Base-by-base conservation (phyloP, 2,797 vertebrate species). In the Enteromius radiatus region DNA sequence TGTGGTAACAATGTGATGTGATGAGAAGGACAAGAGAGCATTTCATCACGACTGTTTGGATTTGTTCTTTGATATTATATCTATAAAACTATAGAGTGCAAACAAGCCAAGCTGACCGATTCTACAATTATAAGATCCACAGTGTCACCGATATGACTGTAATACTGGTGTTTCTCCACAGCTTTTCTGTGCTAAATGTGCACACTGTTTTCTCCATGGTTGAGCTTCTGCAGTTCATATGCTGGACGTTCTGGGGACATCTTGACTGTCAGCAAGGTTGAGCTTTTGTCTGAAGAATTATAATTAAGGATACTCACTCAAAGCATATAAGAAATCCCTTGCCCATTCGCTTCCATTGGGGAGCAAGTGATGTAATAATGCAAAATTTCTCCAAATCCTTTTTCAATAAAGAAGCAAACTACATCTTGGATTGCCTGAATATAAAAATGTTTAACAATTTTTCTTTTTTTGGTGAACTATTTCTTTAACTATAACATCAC, bases 191-290 rank as follows among this genome's bases (percentile, higher is more conserved):
- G 31, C 67, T 52, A 33, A 43, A 70, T 78, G 61, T 70, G 36
- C 54, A 49, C 75, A 36, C 61, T 38, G 21, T 31, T 14, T 47
- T 67, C n/a, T 79, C 28, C n/a, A 28, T 12, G n/a, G 23, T 2
- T 26, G 56, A 36, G 47, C 33, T 12, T 69, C 61, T 56, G 43
- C 47, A 63, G 70, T 73, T 97, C 94, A 99, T 86, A 95, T 90
- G 6, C 92, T 94, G 84, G 96, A 93, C 31, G 96, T 90, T 88
- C 94, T 95, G 28, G 96, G 95, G 88, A 95, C 93, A 82, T 99
- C 98, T 85, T 99, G 97, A 89, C 91, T 94, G 90, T 99, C 98
- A 0, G 98, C 96, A 54, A 99, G 94, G 84, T 99, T 98, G 47
- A 99, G 93, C 84, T 98, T 99, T 90, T 99, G 98, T 90, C 98